Evolutionary conservation across 2,888 invertebrate species (phyloP).

Genomic region (Athalia rosae): DNA sequence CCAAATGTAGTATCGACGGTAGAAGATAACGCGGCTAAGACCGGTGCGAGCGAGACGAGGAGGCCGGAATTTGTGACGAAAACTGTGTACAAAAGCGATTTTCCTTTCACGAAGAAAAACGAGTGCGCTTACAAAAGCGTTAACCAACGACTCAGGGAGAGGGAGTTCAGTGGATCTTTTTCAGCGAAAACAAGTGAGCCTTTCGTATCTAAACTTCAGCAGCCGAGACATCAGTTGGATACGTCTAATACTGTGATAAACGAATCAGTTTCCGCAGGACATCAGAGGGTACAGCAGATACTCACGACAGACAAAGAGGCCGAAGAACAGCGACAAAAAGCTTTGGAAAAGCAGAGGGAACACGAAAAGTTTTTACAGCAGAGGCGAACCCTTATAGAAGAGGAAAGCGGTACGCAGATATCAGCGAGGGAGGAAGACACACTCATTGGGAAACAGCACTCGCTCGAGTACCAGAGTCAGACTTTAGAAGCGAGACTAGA

Average conservation of each 20-base stretch:
- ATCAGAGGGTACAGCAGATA: constrained; percentile 32
- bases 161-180: constrained; percentile 28
- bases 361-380: constrained; percentile 44
- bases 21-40: no score
- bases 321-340: constrained; percentile 41
- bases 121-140: constrained; percentile 35
- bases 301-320: constrained; percentile 32
- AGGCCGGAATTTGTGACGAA: constrained; percentile 33
- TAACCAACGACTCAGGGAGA: constrained; percentile 32
- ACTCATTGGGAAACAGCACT: constrained; percentile 61
- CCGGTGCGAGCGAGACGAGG: neutral
- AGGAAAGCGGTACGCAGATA: neutral
- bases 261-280: neutral
- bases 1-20: no score
- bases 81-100: constrained; percentile 36
- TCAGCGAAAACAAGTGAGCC: neutral
- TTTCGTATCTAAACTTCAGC: neutral
- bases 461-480: constrained; percentile 63
- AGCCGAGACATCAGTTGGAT: neutral
- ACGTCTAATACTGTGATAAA: neutral
- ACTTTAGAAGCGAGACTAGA: constrained; percentile 60
- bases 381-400: constrained; percentile 7
- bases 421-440: constrained; percentile 51
- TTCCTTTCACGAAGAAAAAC: constrained; percentile 16
- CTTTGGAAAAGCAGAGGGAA: constrained; percentile 38